These are phyloP conservation scores for Lateolabrax maculatus DNA, from an alignment of 2,797 vertebrate genomes.

Conservation along the genomic window DNA sequence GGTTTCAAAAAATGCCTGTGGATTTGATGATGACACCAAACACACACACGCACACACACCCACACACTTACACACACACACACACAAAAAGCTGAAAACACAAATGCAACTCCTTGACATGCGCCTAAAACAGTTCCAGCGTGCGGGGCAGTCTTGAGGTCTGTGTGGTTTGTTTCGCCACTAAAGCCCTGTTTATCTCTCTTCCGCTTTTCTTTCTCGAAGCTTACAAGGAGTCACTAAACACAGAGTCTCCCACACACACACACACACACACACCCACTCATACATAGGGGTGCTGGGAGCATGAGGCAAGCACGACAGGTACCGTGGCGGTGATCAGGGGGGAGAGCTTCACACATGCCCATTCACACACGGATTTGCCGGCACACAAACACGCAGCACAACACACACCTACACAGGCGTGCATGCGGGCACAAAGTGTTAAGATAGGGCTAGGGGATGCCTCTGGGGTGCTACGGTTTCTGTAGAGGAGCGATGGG, in stretches of 20 bases:
- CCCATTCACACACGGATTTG: constrained; percentile 39
- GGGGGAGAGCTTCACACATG: constrained; percentile 46
- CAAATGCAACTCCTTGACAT: constrained; percentile 23
- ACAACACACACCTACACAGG: constrained; percentile 46
- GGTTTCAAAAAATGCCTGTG: constrained; percentile 56
- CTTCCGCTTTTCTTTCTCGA: constrained; percentile 22
- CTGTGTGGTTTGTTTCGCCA: constrained; percentile 40
- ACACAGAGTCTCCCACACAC: background rate
- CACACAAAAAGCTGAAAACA: constrained; percentile 2
- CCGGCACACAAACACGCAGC: constrained; percentile 28
- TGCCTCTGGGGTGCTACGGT: constrained; percentile 68
- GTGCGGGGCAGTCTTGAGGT: constrained; percentile 36
- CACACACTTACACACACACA: background rate
- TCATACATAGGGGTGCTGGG: constrained; percentile 7
- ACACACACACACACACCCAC: constrained; percentile 3
- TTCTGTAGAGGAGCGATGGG: constrained; percentile 66
- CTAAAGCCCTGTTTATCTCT: constrained; percentile 17
- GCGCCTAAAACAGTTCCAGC: constrained; percentile 14
- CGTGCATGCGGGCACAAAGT: constrained; percentile 38
- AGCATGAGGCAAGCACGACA: constrained; percentile 39
- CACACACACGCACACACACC: constrained; percentile 4
- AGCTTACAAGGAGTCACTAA: constrained; percentile 26
- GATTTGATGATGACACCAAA: constrained; percentile 57
- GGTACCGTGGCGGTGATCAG: constrained; percentile 47
- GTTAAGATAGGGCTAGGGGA: constrained; percentile 55